Evolutionary conservation across 1,140 invertebrate species (phyloP).

Genomic region (Heterodera carotae): DNA sequence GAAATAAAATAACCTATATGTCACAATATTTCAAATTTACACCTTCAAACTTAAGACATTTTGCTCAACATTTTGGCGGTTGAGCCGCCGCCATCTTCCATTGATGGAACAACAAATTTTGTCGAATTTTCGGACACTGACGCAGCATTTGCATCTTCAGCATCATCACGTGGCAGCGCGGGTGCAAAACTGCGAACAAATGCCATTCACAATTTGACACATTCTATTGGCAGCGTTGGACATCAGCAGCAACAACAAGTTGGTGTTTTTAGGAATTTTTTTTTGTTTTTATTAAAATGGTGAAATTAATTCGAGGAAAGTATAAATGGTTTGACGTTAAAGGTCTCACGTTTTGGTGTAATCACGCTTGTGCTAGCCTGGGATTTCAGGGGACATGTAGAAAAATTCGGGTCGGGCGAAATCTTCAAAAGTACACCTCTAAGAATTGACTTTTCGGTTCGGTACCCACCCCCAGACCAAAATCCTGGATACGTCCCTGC

Average conservation of each 20-base stretch:
- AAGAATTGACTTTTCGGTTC: too few species aligned
- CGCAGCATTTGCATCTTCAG: not conserved
- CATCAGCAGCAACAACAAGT: not conserved
- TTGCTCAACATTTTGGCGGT: not conserved
- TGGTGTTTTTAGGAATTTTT: constrained; percentile 16
- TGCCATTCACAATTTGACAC: not conserved
- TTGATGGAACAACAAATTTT: not conserved
- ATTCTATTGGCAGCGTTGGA: not conserved
- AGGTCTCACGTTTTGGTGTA: too few species aligned
- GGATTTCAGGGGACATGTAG: too few species aligned
- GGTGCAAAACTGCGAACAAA: not conserved
- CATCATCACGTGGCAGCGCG: not conserved
- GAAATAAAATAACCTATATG: too few species aligned
- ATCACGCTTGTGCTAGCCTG: too few species aligned
- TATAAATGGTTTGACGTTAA: too few species aligned
- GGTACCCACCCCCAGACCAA: too few species aligned
- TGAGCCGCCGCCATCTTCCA: not conserved
- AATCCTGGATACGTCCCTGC: too few species aligned
- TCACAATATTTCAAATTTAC: too few species aligned
- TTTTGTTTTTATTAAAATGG: constrained; percentile 12
- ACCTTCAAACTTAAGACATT: not conserved
- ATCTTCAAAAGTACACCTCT: too few species aligned
- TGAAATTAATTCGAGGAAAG: too few species aligned
- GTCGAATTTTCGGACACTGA: not conserved
- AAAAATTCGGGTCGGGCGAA: too few species aligned